Percentiles rank a stretch among this genome's conserved stretches.
Conservation (phyloP, 1,140 invertebrate genomes). For the Monochamus saltuarius region DNA sequence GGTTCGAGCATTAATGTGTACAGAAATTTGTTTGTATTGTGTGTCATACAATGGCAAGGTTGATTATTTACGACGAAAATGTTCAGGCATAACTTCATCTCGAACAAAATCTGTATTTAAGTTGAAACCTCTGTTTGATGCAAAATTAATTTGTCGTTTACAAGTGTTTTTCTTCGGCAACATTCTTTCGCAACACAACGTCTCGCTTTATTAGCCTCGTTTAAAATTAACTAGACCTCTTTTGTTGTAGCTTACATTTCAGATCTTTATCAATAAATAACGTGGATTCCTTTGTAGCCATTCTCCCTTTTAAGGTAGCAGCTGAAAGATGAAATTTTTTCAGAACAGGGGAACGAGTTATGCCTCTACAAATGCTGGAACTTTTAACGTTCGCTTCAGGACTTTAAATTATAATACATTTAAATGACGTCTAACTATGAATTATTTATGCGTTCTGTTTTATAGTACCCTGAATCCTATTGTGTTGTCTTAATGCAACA, state of each 20-base stretch:
- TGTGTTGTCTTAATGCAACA: constrained; percentile 14
- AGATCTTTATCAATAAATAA: constrained; percentile 35
- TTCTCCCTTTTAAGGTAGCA: constrained; percentile 29
- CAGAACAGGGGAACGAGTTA: constrained; percentile 3
- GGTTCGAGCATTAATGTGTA: no score
- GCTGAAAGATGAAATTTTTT: constrained; percentile 20
- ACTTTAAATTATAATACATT: constrained; percentile 21
- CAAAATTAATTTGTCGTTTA: no score
- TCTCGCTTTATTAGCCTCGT: constrained; percentile 20
- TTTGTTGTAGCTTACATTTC: constrained; percentile 27
- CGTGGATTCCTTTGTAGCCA: constrained; percentile 26
- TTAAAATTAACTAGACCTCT: constrained; percentile 20
- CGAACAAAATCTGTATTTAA: no score
- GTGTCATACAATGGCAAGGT: no score
- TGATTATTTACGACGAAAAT: no score
- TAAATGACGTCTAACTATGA: constrained; percentile 21
- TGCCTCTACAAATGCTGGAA: constrained; percentile 16
- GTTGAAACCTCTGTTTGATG: no score
- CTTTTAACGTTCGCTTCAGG: constrained; percentile 11
- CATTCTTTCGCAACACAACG: not conserved
- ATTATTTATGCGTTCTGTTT: constrained; percentile 22
- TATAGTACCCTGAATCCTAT: constrained; percentile 14
- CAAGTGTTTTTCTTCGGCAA: no score
- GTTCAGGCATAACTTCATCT: no score
- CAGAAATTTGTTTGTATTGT: no score